A percentile compares a stretch with the other conserved stretches of the same genome.
phyloP scores from a whole-genome alignment of 2,113 vertebrate genomes.

The Dromiciops gliroides region DNA sequence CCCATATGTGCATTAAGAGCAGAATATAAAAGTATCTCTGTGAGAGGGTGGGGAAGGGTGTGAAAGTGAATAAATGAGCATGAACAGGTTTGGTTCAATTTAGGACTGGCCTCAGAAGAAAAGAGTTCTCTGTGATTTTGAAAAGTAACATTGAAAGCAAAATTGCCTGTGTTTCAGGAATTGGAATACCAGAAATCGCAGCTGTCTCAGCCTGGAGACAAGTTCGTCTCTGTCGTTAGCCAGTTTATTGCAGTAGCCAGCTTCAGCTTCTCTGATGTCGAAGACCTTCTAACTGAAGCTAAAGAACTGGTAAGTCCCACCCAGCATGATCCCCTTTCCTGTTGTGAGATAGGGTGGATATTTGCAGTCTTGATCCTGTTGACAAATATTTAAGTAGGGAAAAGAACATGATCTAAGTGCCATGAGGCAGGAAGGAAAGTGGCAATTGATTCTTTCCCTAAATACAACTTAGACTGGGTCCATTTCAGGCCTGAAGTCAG shows the following conservation, averaged over 20 bases:
- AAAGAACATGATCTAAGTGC: neutral
- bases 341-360: neutral
- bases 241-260: conserved; percentile 98
- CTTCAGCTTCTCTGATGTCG: conserved; percentile 98
- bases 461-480: conserved; percentile 4
- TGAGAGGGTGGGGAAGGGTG: neutral
- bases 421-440: neutral
- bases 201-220: conserved; percentile 90
- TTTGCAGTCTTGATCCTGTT: neutral
- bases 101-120: no score
- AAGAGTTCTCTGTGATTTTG: neutral
- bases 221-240: conserved; percentile 98
- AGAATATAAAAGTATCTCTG: neutral
- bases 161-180: conserved; percentile 85
- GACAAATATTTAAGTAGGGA: neutral
- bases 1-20: neutral
- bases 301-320: conserved; percentile 92
- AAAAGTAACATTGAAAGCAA: conserved; percentile 28
- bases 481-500: neutral
- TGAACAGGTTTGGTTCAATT: neutral
- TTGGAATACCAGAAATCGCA: conserved; percentile 95
- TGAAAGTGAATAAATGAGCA: neutral
- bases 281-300: conserved; percentile 95
- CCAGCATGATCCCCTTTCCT: neutral
- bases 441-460: neutral